A percentile compares a stretch with the other conserved stretches of the same genome.
Evolutionary conservation across 2,113 vertebrate species (phyloP).

Genomic region (Circaetus cinerascens): DNA sequence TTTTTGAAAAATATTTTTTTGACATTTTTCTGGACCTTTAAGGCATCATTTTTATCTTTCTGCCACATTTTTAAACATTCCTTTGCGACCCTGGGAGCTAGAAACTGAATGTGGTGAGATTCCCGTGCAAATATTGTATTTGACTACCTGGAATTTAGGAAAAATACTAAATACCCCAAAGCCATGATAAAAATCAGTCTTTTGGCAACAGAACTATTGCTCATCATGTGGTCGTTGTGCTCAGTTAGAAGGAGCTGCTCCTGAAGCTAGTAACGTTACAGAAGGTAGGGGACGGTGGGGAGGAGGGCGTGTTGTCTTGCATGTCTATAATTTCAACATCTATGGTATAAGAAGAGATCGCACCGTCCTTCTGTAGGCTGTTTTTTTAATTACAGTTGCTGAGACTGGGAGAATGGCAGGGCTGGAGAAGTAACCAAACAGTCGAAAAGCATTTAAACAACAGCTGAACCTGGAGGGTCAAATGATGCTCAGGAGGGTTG

Average conservation of each 20-base stretch:
- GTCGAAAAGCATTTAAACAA: background rate
- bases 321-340: background rate
- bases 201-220: background rate
- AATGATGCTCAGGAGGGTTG: background rate
- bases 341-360: background rate
- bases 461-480: background rate
- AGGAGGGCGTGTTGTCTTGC: rapidly evolving
- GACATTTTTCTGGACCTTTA: background rate
- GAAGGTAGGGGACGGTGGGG: background rate
- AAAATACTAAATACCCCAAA: background rate
- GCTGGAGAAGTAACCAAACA: background rate
- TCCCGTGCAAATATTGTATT: background rate
- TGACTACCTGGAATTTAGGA: background rate
- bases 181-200: background rate
- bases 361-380: background rate
- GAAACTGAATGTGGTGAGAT: background rate
- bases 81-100: background rate
- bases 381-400: background rate
- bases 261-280: background rate
- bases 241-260: background rate
- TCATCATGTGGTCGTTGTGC: background rate
- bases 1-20: rapidly evolving
- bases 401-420: background rate
- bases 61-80: background rate
- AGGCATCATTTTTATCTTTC: background rate